Conservation (phyloP, 1,140 invertebrate species). For the Scaptomyza montana region DNA sequence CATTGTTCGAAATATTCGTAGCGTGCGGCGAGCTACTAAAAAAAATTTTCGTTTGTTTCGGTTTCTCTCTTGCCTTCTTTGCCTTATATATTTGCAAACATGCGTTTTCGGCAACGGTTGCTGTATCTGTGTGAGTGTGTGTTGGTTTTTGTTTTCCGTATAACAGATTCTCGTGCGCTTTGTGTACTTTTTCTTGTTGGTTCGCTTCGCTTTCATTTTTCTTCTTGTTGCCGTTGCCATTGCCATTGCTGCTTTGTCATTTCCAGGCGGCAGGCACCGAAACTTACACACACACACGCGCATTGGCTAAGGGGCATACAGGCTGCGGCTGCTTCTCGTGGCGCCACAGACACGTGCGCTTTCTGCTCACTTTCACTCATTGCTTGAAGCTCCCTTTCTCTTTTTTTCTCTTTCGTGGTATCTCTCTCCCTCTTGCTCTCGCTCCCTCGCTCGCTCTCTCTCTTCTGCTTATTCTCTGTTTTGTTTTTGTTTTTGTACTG, state of each 20-base stretch:
- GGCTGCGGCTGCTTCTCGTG: slow-evolving; percentile 17
- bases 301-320: neutral
- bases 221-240: slow-evolving; percentile 49
- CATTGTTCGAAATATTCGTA: slow-evolving; percentile 51
- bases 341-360: slow-evolving; percentile 71
- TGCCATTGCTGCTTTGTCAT: slow-evolving; percentile 58
- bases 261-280: slow-evolving; percentile 54
- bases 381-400: slow-evolving; percentile 60
- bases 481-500: slow-evolving; percentile 47
- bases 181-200: slow-evolving; percentile 65
- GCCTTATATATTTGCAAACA: slow-evolving; percentile 14
- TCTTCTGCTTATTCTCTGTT: slow-evolving; percentile 4
- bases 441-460: neutral
- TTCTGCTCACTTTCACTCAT: slow-evolving; percentile 80
- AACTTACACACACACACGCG: slow-evolving; percentile 18
- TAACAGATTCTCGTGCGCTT: slow-evolving; percentile 68
- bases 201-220: slow-evolving; percentile 71
- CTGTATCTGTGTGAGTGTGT: slow-evolving; percentile 13
- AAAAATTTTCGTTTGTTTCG: slow-evolving; percentile 46
- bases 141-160: slow-evolving; percentile 54
- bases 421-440: slow-evolving; percentile 5
- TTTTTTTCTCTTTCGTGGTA: neutral
- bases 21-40: slow-evolving; percentile 45
- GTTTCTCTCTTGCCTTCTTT: slow-evolving; percentile 28
- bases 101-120: slow-evolving; percentile 16